Evolutionary conservation across 2,113 vertebrate genomes (phyloP), one percentile per base, ranked within the genome.

Genomic region (Malaclemys terrapin): DNA sequence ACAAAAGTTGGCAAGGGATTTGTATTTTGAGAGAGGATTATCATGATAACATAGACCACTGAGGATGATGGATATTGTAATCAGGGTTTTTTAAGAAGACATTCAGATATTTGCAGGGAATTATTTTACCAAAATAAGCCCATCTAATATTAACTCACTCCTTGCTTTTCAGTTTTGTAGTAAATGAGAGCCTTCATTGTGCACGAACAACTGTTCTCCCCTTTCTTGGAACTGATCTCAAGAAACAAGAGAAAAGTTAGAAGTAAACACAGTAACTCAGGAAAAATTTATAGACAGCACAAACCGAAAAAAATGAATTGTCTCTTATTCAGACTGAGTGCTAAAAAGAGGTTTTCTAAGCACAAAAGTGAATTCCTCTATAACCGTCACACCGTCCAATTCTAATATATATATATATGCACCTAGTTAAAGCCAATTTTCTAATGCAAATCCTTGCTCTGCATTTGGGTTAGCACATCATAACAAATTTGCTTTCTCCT

Each of bases 141-240:
- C 45, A 91, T 72, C 82, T 91, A 78, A 84, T 52, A 29, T n/a
- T 89, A 57, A 57, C 78, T 91, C 89, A 87, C 50, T 93, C 27
- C 89, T 92, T 80, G 84, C 20, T 82, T 82, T 87, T 92, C 16
- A 20, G 19, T 38, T 72, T 35, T 38, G 19, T 72, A 72, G n/a
- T 38, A 20, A 38, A 72, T 5, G 80, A 72, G 6, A 92, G 47
- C 20, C 25, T 90, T 89, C 76, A 89, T 76, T 1, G 0, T 80
- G 80, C 84, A 50, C 42, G 69, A 82, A 27, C 4, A 91, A 83
- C 50, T 69, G 79, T 88, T 52, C 19, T 89, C 56, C 82, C 91
- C 62, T n/a, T 10, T 89, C 13, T 83, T 94, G 24, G 4, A 96
- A 91, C 24, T 35, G 47, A 85, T 90, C 86, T 25, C 14, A 82